Base-by-base conservation (phyloP, 2,797 vertebrate genomes). In the Labroides dimidiatus region DNA sequence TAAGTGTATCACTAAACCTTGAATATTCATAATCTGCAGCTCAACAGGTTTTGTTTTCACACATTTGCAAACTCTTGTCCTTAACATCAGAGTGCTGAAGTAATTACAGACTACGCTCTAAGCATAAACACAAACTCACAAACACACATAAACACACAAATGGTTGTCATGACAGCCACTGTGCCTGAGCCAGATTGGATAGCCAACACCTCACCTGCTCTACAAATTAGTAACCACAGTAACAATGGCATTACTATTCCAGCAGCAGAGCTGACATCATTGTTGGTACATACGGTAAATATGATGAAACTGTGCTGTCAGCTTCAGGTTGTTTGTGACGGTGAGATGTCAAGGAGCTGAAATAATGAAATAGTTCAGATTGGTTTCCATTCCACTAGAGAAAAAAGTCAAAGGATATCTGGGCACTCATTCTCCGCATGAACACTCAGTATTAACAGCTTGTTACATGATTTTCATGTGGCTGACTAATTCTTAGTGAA, bases 101-200 rank as follows among this genome's bases (percentile, higher is more conserved):
- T 77, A 84, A 85, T 83, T 80, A 88, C 45, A 75, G 63, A 59
- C 27, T 64, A 33, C 52, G 43, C 75, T 62, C 63, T 33, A 47
- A 41, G 55, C 37, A 63, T 66, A 79, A 65, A 77, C 65, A 73
- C 33, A 44, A 59, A 21, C 19, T 12, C 37, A 37, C 27, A 52
- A 48, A 73, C 55, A 61, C 64, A 73, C 62, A 71, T 58, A 73
- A 67, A 84, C 65, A 84, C 72, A 67, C 65, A 78, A 84, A 83
- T 33, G 44, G 92, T 93, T 91, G 90, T 84, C 93, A 93, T 93
- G 91, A 88, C 89, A 91, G 86, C 90, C 56, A 64, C 59, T 60
- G 84, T 52, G 86, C 64, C 50, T 52, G 45, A 51, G 74, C 59
- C 47, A 6, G 75, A 86, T 80, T 79, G 72, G 75, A 72, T 43